phyloP scores from a whole-genome alignment of 2,797 vertebrate species.

The Enteromius radiatus region DNA sequence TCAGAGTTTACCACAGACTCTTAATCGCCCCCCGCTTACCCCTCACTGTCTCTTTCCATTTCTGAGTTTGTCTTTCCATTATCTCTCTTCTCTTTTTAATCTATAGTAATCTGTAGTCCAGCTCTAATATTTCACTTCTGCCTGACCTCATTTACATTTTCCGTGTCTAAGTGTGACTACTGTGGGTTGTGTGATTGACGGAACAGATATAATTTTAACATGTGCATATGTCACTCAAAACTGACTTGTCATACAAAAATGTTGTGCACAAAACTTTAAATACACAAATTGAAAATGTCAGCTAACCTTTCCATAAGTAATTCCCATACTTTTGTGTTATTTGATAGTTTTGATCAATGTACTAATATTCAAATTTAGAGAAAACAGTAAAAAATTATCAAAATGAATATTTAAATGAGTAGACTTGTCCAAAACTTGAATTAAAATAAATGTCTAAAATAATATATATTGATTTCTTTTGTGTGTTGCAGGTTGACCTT shows the following conservation, averaged over 20 bases:
- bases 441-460: background rate
- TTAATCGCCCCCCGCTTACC: constrained; percentile 1
- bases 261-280: background rate
- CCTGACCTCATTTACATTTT: constrained; percentile 15
- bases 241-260: background rate
- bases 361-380: background rate
- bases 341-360: background rate
- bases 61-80: background rate
- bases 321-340: background rate
- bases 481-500: constrained; percentile 87
- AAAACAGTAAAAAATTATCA: background rate
- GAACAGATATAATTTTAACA: background rate
- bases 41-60: constrained; percentile 14
- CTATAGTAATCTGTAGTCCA: background rate
- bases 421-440: background rate
- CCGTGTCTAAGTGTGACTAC: background rate
- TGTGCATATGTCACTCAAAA: background rate
- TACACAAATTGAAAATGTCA: background rate
- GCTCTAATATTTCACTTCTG: constrained; percentile 18
- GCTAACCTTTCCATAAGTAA: background rate
- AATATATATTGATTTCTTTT: background rate
- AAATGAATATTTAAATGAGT: background rate
- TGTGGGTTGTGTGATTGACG: background rate
- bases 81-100: constrained; percentile 22
- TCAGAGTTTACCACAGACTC: constrained; percentile 34